Evolutionary conservation across 2,888 invertebrate genomes (phyloP), one percentile per base, ranked within the genome.

Genomic region (Amblyteles armatorius): DNA sequence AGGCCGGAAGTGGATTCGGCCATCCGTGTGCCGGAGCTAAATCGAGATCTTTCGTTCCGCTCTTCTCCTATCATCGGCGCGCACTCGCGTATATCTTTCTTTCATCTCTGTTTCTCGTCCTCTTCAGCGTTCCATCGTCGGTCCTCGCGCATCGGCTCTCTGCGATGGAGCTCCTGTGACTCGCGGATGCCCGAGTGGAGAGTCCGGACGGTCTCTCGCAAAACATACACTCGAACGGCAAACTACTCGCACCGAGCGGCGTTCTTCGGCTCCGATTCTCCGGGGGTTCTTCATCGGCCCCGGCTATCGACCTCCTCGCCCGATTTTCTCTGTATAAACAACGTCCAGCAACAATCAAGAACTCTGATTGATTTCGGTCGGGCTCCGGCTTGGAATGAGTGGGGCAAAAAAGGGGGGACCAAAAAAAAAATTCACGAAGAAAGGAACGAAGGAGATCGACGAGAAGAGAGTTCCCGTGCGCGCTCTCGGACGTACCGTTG

Each of bases 351-450:
- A 91, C 91, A 92, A 92, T 92, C 91, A 89, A 88, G 87, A 88
- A 85, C 90, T 90, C 87, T 90, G 92, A 92, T 92, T 92, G 92
- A 92, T 91, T 92, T 85, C 72, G 79, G 82, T 72, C 60, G 65
- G 74, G 63, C 82, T 69, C 78, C 44, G 72, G 79, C 76, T 79
- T 48, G 57, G 52, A 79, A 76, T 79, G 82, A 82, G 82, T 82
- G 67, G 71, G 65, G 76, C 55, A 40, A 19, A 67, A 72, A 72
- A 78, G 68, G 9, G 67, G 4, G 60, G 29, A 26, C 2, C 19
- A 57, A 33, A n/a, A 60, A 33, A 29, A 50, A 16, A 74, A 9
- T 48, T 7, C 7, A 36, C 33, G 19, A 16, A 60, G 26, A 60
- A 60, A 44, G 63, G 60, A 16, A 68, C 50, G 29, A 50, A 48